These are phyloP conservation scores for Nomia melanderi DNA, from an alignment of 1,140 invertebrate genomes.

Conservation along the genomic window DNA sequence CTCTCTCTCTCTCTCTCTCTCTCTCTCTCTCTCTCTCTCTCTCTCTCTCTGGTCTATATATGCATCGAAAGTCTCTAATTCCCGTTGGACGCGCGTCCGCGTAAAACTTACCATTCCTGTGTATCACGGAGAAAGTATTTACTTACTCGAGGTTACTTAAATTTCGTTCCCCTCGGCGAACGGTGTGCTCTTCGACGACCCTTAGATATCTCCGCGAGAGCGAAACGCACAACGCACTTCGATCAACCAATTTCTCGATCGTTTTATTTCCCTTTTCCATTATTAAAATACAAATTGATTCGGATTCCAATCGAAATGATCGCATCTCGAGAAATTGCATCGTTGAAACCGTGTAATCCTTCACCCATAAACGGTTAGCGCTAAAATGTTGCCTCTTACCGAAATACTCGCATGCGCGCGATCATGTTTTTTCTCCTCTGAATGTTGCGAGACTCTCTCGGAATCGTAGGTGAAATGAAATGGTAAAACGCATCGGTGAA, in stretches of 20 bases:
- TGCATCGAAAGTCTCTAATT: too few relatives aligned
- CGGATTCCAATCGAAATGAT: not conserved
- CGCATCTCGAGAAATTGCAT: not conserved
- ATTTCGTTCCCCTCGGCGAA: too few relatives aligned
- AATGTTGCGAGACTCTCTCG: too few relatives aligned
- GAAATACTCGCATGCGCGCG: not conserved
- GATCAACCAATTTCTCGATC: not conserved
- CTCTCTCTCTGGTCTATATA: too few relatives aligned
- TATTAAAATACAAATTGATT: constrained; percentile 1
- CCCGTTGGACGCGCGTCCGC: not conserved
- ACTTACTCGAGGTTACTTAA: too few relatives aligned
- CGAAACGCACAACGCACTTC: not conserved
- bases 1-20: too few relatives aligned
- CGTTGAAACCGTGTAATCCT: not conserved
- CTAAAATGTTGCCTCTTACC: not conserved
- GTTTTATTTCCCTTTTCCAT: not conserved
- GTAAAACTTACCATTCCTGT: not conserved
- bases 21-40: too few relatives aligned
- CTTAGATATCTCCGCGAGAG: not conserved
- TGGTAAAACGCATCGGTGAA: not conserved
- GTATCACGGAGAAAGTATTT: not conserved
- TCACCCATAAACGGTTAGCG: not conserved
- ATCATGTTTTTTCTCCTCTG: too few relatives aligned
- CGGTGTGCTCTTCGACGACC: too few relatives aligned
- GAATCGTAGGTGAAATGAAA: not conserved